Evolutionary conservation across 30 jellyfish, hydroid and myxozoan genomes (phyloP).

Genomic region (Catostylus mosaicus): DNA sequence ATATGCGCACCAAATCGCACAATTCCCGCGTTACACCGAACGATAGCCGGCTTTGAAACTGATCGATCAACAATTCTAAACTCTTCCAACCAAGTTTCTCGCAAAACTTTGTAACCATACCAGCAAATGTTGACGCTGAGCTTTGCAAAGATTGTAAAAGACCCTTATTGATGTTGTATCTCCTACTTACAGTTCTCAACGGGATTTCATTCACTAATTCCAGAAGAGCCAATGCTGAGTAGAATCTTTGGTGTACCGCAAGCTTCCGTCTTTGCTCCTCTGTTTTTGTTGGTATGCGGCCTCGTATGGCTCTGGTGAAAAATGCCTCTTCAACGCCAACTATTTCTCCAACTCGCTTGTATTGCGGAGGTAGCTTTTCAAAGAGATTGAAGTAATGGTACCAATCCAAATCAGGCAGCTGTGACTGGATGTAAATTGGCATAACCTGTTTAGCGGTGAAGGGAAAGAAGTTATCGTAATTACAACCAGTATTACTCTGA

Average conservation of each 20-base stretch:
- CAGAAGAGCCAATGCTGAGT: slow-evolving; percentile 86
- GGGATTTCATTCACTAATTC: slow-evolving; percentile 97
- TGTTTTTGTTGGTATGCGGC: slow-evolving; percentile 80
- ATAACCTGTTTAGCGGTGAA: slow-evolving; percentile 62
- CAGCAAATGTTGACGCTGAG: slow-evolving; percentile 97
- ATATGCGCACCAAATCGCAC: slow-evolving; percentile 90
- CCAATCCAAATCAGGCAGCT: slow-evolving; percentile 97
- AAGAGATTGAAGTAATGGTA: slow-evolving; percentile 73
- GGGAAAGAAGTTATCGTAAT: not conserved
- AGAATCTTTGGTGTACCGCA: slow-evolving; percentile 93
- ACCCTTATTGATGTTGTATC: slow-evolving; percentile 85
- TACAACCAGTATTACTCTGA: no score
- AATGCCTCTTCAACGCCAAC: slow-evolving; percentile 92
- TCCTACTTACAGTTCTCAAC: slow-evolving; percentile 75
- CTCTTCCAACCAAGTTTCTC: slow-evolving; percentile 96
- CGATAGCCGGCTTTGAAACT: slow-evolving; percentile 96
- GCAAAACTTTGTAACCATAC: slow-evolving; percentile 98
- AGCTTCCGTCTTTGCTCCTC: slow-evolving; percentile 84
- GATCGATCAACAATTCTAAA: slow-evolving; percentile 83
- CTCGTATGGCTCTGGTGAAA: slow-evolving; percentile 87
- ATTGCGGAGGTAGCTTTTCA: slow-evolving; percentile 85
- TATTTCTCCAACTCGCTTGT: slow-evolving; percentile 88
- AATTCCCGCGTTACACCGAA: slow-evolving; percentile 95
- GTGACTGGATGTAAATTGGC: slow-evolving; percentile 92
- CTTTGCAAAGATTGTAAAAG: slow-evolving; percentile 89